Evolutionary conservation across 2,888 invertebrate genomes (phyloP).

Genomic region (Rhagophthalmus giganteus): DNA sequence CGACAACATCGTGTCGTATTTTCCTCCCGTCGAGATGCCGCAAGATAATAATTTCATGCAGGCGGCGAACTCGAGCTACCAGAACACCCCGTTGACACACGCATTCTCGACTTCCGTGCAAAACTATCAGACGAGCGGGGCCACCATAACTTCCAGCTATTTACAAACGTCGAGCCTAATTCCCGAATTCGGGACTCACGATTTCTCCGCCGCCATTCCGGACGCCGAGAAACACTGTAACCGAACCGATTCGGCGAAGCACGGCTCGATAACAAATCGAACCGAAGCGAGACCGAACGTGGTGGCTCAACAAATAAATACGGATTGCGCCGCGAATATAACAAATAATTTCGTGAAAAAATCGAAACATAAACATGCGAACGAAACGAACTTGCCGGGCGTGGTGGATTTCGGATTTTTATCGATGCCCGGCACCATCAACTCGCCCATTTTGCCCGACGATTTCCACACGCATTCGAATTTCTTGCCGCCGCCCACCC

Average conservation of each 20-base stretch:
- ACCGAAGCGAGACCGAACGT: constrained; percentile 9
- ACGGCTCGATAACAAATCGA: constrained; percentile 6
- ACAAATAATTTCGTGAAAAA: constrained; percentile 38
- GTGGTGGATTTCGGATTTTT: constrained; percentile 52
- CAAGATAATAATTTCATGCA: constrained; percentile 48
- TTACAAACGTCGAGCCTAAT: constrained; percentile 45
- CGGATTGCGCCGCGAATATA: constrained; percentile 24
- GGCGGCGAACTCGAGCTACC: constrained; percentile 48
- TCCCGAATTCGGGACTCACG: constrained; percentile 41
- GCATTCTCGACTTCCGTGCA: constrained; percentile 38
- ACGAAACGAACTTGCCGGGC: constrained; percentile 41
- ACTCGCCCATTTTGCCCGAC: constrained; percentile 53
- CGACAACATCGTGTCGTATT: constrained; percentile 51
- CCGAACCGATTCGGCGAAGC: constrained; percentile 8
- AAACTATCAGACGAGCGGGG: constrained; percentile 33
- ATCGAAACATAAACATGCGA: constrained; percentile 42
- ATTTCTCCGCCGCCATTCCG: constrained; percentile 28
- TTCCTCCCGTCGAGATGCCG: constrained; percentile 49
- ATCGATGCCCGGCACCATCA: constrained; percentile 51
- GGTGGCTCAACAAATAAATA: constrained; percentile 11
- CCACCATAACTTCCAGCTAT: constrained; percentile 45
- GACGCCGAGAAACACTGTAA: constrained; percentile 20
- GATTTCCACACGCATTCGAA: constrained; percentile 52
- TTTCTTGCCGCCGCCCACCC: constrained; percentile 48
- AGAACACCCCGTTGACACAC: constrained; percentile 42